Conservation (phyloP, 2,113 vertebrate genomes). For the Pelodiscus sinensis region DNA sequence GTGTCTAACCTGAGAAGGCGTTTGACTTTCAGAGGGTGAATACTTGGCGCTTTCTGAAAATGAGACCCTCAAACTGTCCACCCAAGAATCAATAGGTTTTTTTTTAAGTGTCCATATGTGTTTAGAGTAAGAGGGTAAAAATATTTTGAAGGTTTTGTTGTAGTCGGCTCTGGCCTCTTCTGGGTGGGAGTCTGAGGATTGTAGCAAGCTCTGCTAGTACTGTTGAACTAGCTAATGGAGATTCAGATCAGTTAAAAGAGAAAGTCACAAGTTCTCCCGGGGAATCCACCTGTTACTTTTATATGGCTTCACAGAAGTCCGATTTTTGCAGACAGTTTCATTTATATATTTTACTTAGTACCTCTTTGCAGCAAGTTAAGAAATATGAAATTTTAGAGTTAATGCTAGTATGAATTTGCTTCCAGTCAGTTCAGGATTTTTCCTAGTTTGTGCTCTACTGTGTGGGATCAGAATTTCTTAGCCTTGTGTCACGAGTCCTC, state of each 20-base stretch:
- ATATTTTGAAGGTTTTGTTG: neutral
- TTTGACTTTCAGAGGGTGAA: neutral
- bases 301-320: neutral
- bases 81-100: neutral
- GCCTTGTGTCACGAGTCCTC: neutral
- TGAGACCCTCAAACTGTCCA: neutral
- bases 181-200: neutral
- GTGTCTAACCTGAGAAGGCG: neutral
- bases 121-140: neutral
- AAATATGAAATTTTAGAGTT: neutral
- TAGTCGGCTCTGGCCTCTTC: neutral
- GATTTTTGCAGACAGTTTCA: neutral
- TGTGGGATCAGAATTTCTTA: neutral
- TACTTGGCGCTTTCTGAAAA: neutral
- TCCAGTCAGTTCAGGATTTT: neutral
- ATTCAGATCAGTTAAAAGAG: neutral
- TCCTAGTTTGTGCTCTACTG: neutral
- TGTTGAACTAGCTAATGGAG: neutral
- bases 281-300: neutral
- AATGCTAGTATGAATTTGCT: neutral
- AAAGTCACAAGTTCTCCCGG: neutral
- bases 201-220: neutral
- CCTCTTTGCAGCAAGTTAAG: neutral
- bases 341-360: neutral
- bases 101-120: neutral